Evolutionary conservation across 2,797 vertebrate species (phyloP).

Genomic region (Cirrhinus molitorella): DNA sequence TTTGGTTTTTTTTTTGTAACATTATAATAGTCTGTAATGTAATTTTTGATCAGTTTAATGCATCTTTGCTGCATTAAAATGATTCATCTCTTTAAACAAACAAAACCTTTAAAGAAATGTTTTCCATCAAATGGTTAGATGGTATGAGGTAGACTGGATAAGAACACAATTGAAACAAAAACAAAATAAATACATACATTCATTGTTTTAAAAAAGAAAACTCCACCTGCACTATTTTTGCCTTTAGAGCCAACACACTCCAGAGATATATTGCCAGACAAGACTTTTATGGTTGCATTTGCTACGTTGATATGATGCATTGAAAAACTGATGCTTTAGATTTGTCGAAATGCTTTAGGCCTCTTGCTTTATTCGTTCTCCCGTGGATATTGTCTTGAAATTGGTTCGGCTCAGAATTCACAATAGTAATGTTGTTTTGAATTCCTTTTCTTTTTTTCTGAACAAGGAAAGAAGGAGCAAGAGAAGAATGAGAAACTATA

Average conservation of each 20-base stretch:
- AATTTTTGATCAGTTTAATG: neutral
- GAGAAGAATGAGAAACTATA: slow-evolving; percentile 6
- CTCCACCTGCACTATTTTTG: neutral
- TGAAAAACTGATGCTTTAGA: slow-evolving; percentile 15
- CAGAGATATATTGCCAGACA: neutral
- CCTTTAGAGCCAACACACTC: neutral
- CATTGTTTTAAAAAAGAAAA: neutral
- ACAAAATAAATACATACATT: too few species aligned
- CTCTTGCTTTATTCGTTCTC: slow-evolving; percentile 20
- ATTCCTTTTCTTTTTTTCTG: neutral
- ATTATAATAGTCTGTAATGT: neutral
- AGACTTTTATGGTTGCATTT: slow-evolving; percentile 4
- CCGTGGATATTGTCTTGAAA: slow-evolving; percentile 36
- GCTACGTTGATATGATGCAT: neutral
- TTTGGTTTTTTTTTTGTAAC: neutral
- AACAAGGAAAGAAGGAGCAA: neutral
- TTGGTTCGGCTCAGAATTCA: slow-evolving; percentile 26
- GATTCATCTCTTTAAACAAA: neutral
- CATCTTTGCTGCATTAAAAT: neutral
- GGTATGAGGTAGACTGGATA: neutral
- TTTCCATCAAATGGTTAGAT: neutral
- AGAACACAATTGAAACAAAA: too few species aligned
- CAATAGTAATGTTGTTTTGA: slow-evolving; percentile 17
- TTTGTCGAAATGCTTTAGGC: slow-evolving; percentile 17
- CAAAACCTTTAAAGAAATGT: neutral